A percentile compares a stretch with the other conserved stretches of the same genome.
These are phyloP conservation scores for Nebria ingens DNA, from an alignment of 1,140 invertebrate genomes.

Conservation along the genomic window DNA sequence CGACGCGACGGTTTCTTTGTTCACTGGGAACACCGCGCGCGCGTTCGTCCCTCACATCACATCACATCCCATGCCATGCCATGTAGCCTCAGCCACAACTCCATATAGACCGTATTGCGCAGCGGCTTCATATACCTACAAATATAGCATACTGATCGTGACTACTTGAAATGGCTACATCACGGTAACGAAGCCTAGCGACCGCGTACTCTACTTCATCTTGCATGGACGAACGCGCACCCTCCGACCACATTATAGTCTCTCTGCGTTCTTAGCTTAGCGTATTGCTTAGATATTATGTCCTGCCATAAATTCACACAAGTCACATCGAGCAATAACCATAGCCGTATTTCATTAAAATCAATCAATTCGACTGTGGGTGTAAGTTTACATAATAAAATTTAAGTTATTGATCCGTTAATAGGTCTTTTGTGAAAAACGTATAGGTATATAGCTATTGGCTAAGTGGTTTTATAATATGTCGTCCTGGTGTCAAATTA, in stretches of 20 bases:
- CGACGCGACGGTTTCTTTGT: neutral
- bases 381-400: neutral
- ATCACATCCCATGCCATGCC: no score
- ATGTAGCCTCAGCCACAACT: no score
- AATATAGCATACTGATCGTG: no score
- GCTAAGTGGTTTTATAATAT: no score
- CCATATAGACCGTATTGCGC: no score
- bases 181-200: neutral
- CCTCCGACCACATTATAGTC: neutral
- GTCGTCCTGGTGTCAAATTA: no score
- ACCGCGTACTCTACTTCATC: neutral
- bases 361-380: neutral
- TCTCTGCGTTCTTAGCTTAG: neutral
- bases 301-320: constrained; percentile 2
- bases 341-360: neutral
- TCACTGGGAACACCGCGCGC: neutral
- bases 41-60: neutral
- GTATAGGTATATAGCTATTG: no score
- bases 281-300: no score
- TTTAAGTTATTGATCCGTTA: neutral
- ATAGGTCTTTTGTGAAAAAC: no score
- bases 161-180: no score
- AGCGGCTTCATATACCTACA: no score
- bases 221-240: neutral
- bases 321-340: constrained; percentile 1